These are phyloP conservation scores for Chrysemys picta DNA, from an alignment of 2,113 vertebrate species.

Conservation along the genomic window DNA sequence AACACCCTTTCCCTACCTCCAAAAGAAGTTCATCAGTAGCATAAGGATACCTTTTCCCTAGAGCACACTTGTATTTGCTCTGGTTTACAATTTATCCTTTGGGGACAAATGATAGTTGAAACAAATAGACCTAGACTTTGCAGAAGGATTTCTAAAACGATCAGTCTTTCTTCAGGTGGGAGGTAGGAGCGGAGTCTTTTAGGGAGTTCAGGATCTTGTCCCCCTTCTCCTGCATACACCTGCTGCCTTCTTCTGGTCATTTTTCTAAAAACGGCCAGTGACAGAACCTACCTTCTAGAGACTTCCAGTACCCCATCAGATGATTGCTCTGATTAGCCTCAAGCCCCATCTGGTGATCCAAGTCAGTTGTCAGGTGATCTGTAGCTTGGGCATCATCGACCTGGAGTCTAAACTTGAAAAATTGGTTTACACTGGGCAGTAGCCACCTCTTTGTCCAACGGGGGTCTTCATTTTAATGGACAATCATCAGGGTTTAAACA, in stretches of 20 bases:
- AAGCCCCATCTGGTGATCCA: no score
- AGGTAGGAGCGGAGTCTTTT: no score
- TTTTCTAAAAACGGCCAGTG: no score
- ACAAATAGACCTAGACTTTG: not conserved
- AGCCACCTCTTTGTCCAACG: not conserved
- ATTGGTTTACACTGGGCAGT: not conserved
- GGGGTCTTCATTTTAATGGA: not conserved
- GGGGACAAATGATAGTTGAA: conserved; percentile 5
- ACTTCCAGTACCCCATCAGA: no score
- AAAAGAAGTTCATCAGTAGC: not conserved
- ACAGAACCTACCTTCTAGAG: no score
- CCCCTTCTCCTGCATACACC: no score
- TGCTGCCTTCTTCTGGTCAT: no score
- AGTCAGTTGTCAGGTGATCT: no score
- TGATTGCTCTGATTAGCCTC: no score
- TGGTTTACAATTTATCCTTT: conserved; percentile 6
- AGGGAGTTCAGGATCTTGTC: no score
- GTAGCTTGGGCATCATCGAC: not conserved
- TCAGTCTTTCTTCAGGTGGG: not conserved
- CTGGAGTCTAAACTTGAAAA: not conserved
- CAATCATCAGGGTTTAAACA: not conserved
- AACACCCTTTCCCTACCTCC: not conserved
- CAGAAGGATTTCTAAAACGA: not conserved
- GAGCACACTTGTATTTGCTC: not conserved
- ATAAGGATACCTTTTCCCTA: not conserved